Evolutionary conservation across 1,140 invertebrate genomes (phyloP), one percentile per base, ranked within the genome.

Genomic region (Drosophila chauvacae): DNA sequence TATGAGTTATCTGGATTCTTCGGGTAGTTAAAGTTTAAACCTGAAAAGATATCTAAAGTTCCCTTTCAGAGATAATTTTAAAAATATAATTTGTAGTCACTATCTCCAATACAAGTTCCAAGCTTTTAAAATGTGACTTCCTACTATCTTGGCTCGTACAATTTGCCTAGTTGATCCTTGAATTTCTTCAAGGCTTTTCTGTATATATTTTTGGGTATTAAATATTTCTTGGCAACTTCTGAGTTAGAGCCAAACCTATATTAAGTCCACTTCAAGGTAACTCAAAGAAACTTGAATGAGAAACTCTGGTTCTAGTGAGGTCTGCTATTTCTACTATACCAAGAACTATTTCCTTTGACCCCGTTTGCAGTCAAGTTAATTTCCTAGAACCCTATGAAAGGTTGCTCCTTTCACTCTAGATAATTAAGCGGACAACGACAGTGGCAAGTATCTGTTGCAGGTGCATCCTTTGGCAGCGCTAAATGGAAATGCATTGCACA

Each of bases 401-500:
- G 20, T 20, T 23, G 18, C 39, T 13, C 42, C 26, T n/a, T 58
- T 35, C 33, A 39, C 48, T 71, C 7, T 9, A 13, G 18, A 58
- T 37, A 70, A 51, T 72, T 50, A 59, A 51, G 28, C 30, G 23
- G n/a, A 28, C 35, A 30, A 42, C 1, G 7, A 30, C 35, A 39
- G 42, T 2, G 33, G 30, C 4, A 14, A n/a, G 16, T 33, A 18
- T 33, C 28, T 51, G n/a, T 7, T 58, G 18, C 10, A 26, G 11
- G 2, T 59, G 37, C 44, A 72, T 66, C 14, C 28, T 7, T 42
- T 59, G 30, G 37, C 14, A 42, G 35, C 35, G 4, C 14, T 37
- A 37, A 37, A 37, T 37, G 35, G 35, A 37, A 59, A 26, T 59
- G 69, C 37, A 59, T 23, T 56, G 11, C 37, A 39, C 20, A 48